A percentile compares a stretch with the other conserved stretches of the same genome.
phyloP scores from a whole-genome alignment of 1,140 invertebrate species.

The Drosophila hydei region DNA sequence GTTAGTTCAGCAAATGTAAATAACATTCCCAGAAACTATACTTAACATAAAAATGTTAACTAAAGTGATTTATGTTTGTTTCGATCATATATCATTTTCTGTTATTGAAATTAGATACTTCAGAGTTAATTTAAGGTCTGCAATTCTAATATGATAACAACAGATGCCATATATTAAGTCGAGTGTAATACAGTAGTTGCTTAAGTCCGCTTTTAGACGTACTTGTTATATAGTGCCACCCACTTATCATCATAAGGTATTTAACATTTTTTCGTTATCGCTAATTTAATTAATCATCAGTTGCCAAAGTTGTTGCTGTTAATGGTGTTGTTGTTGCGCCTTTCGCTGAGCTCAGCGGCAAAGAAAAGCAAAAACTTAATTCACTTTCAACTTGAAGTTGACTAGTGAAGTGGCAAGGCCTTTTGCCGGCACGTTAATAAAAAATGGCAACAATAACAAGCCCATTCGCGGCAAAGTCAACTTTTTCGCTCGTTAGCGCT shows the following conservation, averaged over 20 bases:
- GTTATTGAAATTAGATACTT: not conserved
- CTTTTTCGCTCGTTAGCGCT: conserved; percentile 55
- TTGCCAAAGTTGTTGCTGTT: conserved; percentile 24
- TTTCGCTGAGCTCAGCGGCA: conserved; percentile 44
- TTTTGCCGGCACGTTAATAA: conserved; percentile 37
- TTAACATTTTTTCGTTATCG: conserved; percentile 55
- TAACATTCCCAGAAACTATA: not conserved
- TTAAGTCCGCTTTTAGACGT: not conserved
- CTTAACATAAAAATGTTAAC: not conserved
- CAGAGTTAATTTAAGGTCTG: not conserved
- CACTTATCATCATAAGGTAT: conserved; percentile 52
- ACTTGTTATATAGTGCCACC: not conserved
- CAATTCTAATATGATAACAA: not conserved
- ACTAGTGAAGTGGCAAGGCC: conserved; percentile 53
- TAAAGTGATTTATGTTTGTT: not conserved
- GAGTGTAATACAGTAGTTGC: not conserved
- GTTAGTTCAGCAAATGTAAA: not conserved
- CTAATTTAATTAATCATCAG: conserved; percentile 50
- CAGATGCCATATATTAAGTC: not conserved
- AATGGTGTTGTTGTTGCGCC: conserved; percentile 27
- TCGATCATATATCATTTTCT: not conserved
- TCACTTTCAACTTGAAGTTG: conserved; percentile 72
- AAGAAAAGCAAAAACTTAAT: conserved; percentile 70
- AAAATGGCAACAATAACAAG: conserved; percentile 44
- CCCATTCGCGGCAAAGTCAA: conserved; percentile 46